Percentiles rank a stretch among this genome's conserved stretches.
Evolutionary conservation across 2,113 vertebrate species (phyloP).

Genomic region (Nibea coibor): DNA sequence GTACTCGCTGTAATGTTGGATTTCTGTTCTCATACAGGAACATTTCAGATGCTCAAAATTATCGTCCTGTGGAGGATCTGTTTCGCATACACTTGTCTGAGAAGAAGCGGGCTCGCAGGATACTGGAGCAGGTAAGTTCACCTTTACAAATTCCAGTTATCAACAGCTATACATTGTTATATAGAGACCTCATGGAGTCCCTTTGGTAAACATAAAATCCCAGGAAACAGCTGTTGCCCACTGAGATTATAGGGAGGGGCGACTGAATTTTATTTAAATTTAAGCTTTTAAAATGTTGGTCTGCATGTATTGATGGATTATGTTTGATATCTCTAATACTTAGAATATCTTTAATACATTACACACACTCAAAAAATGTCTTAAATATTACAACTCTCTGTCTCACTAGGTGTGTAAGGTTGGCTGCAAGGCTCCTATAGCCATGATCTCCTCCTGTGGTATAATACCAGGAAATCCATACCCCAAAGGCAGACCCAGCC

Average conservation of each 20-base stretch:
- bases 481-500: slow-evolving; percentile 96
- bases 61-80: slow-evolving; percentile 94
- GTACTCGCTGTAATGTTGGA: background rate
- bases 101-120: slow-evolving; percentile 94
- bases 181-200: background rate
- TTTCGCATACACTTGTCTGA: slow-evolving; percentile 95
- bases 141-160: background rate
- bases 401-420: slow-evolving; percentile 91
- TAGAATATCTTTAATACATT: background rate
- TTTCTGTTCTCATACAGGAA: slow-evolving; percentile 83
- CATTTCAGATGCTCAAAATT: slow-evolving; percentile 97
- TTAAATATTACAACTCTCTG: background rate
- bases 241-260: background rate
- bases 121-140: slow-evolving; percentile 92
- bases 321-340: background rate
- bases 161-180: background rate
- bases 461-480: slow-evolving; percentile 98
- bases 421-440: slow-evolving; percentile 97
- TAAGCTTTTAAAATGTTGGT: background rate
- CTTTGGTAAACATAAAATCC: background rate
- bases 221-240: background rate
- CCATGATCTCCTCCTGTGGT: slow-evolving; percentile 98
- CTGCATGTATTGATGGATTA: background rate
- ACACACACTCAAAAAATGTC: background rate
- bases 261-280: background rate